A percentile compares a stretch with the other conserved stretches of the same genome.
phyloP scores from a whole-genome alignment of 2,113 vertebrate genomes.

The Spheniscus mendiculus region DNA sequence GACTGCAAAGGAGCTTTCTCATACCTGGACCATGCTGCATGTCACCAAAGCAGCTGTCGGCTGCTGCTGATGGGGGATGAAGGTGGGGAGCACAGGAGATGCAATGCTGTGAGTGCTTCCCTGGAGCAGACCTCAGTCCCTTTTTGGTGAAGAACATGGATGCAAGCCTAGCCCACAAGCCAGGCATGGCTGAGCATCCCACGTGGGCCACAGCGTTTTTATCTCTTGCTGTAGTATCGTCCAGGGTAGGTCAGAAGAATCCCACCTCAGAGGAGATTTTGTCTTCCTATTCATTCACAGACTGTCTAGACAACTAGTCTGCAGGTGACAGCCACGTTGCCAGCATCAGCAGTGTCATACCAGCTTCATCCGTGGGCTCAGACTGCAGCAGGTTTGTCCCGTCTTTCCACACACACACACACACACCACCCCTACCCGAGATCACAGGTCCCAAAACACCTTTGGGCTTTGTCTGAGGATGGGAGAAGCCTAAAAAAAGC shows the following conservation, averaged over 20 bases:
- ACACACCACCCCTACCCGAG: rapidly evolving
- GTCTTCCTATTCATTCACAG: neutral
- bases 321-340: neutral
- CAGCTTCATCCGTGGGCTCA: neutral
- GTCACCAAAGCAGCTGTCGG: neutral
- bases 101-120: neutral
- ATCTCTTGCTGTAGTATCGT: neutral
- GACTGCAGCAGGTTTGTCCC: neutral
- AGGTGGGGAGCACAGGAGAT: neutral
- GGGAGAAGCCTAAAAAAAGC: neutral
- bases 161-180: neutral
- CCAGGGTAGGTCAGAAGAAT: neutral
- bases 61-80: neutral
- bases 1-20: neutral
- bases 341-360: neutral
- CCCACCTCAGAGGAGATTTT: neutral
- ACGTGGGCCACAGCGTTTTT: neutral
- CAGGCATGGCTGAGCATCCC: neutral
- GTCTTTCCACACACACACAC: neutral
- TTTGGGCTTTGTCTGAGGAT: neutral
- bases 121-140: neutral
- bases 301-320: neutral
- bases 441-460: neutral
- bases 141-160: neutral
- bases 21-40: neutral